phyloP scores from a whole-genome alignment of 2,888 invertebrate genomes.

The Euplexia lucipara region DNA sequence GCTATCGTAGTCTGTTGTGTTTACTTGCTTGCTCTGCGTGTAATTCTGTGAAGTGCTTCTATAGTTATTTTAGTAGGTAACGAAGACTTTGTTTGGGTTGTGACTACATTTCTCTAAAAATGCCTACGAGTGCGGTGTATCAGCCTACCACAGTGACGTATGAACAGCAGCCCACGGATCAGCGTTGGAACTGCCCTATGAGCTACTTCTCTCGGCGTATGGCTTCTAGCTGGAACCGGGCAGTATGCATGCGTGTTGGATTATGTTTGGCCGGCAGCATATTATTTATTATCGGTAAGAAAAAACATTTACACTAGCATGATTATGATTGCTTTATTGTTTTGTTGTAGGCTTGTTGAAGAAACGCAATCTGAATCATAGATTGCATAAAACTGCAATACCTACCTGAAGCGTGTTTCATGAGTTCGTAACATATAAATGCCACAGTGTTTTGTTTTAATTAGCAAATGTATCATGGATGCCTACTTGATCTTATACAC shows the following conservation, averaged over 20 bases:
- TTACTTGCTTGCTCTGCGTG: constrained; percentile 59
- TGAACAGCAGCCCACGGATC: constrained; percentile 91
- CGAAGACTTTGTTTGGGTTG: constrained; percentile 61
- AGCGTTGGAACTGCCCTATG: constrained; percentile 91
- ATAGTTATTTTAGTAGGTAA: constrained; percentile 40
- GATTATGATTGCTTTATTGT: background rate
- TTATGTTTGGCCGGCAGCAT: constrained; percentile 85
- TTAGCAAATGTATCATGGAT: constrained; percentile 7
- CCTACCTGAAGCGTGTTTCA: constrained; percentile 17
- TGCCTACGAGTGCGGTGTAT: constrained; percentile 94
- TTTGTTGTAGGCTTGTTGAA: constrained; percentile 11
- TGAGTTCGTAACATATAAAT: constrained; percentile 9
- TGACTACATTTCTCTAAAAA: constrained; percentile 77
- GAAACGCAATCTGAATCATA: constrained; percentile 22
- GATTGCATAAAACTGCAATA: constrained; percentile 42
- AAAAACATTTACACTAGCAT: constrained; percentile 11
- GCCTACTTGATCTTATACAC: constrained; percentile 1
- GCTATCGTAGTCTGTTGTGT: constrained; percentile 58
- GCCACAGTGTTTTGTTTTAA: constrained; percentile 32
- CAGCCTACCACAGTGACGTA: constrained; percentile 95
- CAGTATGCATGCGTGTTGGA: constrained; percentile 83
- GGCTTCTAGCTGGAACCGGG: constrained; percentile 87
- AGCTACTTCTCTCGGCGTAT: constrained; percentile 89
- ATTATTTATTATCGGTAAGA: constrained; percentile 85
- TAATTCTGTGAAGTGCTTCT: constrained; percentile 60